Evolutionary conservation across 2,888 invertebrate species (phyloP).

Genomic region (Drosophila recens): DNA sequence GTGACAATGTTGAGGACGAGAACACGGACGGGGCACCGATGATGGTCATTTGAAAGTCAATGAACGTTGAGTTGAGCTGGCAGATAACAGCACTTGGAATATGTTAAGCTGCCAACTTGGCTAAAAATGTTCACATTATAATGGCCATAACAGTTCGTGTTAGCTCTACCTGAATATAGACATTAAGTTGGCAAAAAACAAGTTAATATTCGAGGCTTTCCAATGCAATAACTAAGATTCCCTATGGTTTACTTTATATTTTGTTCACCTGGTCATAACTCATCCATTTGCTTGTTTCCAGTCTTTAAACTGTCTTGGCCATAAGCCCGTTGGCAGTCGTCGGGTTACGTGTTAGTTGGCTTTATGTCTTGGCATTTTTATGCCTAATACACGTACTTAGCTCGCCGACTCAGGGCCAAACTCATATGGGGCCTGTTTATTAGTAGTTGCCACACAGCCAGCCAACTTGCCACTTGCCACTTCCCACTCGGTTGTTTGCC

Average conservation of each 20-base stretch:
- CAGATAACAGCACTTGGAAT: slow-evolving; percentile 27
- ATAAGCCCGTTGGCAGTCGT: slow-evolving; percentile 40
- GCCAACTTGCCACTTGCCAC: slow-evolving; percentile 33
- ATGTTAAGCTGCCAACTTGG: slow-evolving; percentile 17
- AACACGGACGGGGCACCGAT: neutral
- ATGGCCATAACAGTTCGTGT: slow-evolving; percentile 20
- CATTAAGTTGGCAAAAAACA: slow-evolving; percentile 4
- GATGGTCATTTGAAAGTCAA: slow-evolving; percentile 63
- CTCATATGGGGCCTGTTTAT: slow-evolving; percentile 65
- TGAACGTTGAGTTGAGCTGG: slow-evolving; percentile 27
- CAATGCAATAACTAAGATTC: neutral
- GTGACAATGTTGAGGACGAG: slow-evolving; percentile 42
- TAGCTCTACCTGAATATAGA: slow-evolving; percentile 15
- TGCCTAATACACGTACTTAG: slow-evolving; percentile 56
- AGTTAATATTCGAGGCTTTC: neutral
- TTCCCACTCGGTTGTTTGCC: slow-evolving; percentile 40
- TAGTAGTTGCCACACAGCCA: slow-evolving; percentile 41
- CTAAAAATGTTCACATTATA: slow-evolving; percentile 13
- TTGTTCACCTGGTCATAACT: slow-evolving; percentile 1
- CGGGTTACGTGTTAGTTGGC: slow-evolving; percentile 61
- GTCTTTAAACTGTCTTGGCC: slow-evolving; percentile 48
- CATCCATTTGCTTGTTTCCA: slow-evolving; percentile 14
- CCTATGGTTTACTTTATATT: neutral
- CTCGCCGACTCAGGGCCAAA: slow-evolving; percentile 20
- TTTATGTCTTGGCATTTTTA: slow-evolving; percentile 69